phyloP scores from a whole-genome alignment of 2,113 vertebrate genomes.

The Phrynosoma platyrhinos region DNA sequence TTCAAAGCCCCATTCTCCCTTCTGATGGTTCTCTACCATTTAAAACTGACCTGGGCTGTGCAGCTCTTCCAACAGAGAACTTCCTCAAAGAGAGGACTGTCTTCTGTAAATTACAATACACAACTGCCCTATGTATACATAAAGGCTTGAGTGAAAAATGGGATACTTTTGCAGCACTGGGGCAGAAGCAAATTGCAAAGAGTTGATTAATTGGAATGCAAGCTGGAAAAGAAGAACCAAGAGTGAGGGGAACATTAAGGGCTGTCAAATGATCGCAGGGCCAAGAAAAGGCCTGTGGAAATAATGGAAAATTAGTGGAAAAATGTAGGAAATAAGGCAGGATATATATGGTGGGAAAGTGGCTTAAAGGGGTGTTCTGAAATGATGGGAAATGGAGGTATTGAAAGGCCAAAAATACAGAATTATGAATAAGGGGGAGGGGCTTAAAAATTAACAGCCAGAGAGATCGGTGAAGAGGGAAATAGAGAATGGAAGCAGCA shows the following conservation, averaged over 20 bases:
- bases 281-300: neutral
- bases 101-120: too few relatives aligned
- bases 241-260: neutral
- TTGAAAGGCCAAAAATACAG: neutral
- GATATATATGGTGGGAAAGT: neutral
- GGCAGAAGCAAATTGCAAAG: neutral
- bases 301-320: neutral
- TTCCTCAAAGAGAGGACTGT: too few relatives aligned
- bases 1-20: too few relatives aligned
- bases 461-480: neutral
- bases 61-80: too few relatives aligned
- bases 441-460: neutral
- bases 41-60: too few relatives aligned
- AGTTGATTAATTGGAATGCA: neutral
- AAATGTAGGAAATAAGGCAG: neutral
- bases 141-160: neutral
- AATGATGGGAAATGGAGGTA: neutral
- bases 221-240: neutral
- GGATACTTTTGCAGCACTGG: neutral
- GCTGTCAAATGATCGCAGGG: too few relatives aligned
- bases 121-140: too few relatives aligned
- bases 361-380: neutral
- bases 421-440: neutral
- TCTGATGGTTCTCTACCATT: too few relatives aligned
- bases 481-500: neutral